Percentiles rank a stretch among this genome's conserved stretches.
These are phyloP conservation scores for Cheirogaleus major DNA, from an alignment of 2,797 vertebrate genomes.

Conservation along the genomic window DNA sequence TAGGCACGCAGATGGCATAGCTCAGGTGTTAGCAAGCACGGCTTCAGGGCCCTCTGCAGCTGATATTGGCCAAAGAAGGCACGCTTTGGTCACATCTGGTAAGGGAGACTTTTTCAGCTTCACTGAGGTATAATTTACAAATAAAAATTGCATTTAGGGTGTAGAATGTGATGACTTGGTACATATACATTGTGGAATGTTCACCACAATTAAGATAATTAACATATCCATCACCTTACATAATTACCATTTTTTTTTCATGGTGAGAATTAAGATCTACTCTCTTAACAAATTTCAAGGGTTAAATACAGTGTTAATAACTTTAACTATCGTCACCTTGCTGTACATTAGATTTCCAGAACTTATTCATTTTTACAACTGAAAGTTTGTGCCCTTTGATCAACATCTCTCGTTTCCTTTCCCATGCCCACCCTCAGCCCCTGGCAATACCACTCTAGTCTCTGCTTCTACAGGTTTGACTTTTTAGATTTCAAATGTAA, in stretches of 20 bases:
- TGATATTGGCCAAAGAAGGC: not conserved
- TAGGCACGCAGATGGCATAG: too few species aligned
- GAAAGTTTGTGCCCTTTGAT: not conserved
- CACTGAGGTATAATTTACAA: not conserved
- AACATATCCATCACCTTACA: not conserved
- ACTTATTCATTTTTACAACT: not conserved
- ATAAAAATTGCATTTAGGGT: not conserved
- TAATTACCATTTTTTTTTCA: not conserved
- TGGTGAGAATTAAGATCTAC: not conserved
- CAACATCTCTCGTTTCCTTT: not conserved
- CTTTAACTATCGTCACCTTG: not conserved
- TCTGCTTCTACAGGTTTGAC: not conserved
- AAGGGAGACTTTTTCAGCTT: not conserved
- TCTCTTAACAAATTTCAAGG: not conserved
- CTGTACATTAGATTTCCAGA: not conserved
- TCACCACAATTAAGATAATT: not conserved
- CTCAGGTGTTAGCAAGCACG: not conserved
- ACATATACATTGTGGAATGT: not conserved
- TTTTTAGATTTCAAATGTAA: not conserved
- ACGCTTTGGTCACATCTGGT: not conserved
- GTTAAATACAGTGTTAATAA: not conserved
- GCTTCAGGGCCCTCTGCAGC: not conserved
- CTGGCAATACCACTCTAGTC: not conserved
- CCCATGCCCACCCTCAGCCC: fast-evolving
- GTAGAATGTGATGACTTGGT: not conserved